A percentile compares a stretch with the other conserved stretches of the same genome.
phyloP scores from a whole-genome alignment of 2,113 vertebrate genomes.

The Coturnix japonica region DNA sequence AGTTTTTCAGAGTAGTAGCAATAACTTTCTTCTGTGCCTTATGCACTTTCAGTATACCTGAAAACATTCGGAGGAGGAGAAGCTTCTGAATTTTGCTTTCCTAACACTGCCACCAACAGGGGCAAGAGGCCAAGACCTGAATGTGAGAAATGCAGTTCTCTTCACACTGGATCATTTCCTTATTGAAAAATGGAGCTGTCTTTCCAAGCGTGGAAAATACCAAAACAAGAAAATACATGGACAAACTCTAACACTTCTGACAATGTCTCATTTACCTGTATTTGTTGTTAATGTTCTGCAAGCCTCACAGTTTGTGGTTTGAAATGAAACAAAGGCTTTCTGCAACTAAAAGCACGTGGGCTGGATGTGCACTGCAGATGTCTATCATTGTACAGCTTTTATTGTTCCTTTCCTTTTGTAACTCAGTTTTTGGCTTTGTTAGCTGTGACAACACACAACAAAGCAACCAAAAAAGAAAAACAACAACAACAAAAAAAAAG shows the following conservation, averaged over 20 bases:
- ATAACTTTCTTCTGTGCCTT: neutral
- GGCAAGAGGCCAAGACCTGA: neutral
- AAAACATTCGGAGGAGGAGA: neutral
- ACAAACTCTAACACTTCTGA: neutral
- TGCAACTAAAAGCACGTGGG: neutral
- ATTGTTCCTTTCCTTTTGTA: neutral
- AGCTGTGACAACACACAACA: neutral
- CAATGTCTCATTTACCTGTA: neutral
- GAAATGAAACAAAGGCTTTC: neutral
- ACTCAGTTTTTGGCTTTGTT: neutral
- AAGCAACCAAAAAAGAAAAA: neutral
- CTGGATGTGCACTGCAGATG: neutral
- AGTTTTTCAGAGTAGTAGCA: neutral
- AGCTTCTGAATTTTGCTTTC: neutral
- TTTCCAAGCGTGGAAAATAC: neutral
- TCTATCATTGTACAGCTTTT: neutral
- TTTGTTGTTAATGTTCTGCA: neutral
- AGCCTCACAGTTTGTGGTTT: neutral
- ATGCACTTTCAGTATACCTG: neutral
- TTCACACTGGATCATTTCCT: neutral
- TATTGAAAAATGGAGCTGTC: neutral
- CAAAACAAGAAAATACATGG: neutral
- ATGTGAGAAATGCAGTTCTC: neutral
- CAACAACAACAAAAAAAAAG: neutral
- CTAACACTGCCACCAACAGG: neutral